phyloP scores from a whole-genome alignment of 2,797 vertebrate species.

The Cossypha polioptera region DNA sequence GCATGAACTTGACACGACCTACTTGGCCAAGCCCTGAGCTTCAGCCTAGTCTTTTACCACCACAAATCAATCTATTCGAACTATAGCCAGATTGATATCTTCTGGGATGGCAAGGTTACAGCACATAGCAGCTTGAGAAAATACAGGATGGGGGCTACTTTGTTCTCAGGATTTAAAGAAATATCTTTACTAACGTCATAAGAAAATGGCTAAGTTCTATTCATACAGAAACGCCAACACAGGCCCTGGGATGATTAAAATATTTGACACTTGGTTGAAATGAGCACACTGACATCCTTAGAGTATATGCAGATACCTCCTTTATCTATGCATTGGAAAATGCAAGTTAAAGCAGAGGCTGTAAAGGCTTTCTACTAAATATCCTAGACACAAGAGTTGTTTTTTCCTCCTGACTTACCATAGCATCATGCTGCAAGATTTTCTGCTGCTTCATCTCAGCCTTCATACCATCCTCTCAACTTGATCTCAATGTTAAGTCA shows the following conservation, averaged over 20 bases:
- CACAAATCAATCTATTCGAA: neutral
- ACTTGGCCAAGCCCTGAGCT: slow-evolving; percentile 14
- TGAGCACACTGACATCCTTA: neutral
- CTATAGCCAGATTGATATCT: neutral
- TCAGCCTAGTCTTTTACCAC: neutral
- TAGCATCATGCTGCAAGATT: neutral
- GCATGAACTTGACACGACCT: slow-evolving; percentile 14
- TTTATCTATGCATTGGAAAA: neutral
- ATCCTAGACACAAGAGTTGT: neutral
- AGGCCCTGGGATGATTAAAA: neutral
- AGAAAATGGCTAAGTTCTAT: neutral
- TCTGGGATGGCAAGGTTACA: neutral
- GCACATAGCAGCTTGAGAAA: neutral
- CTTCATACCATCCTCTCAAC: neutral
- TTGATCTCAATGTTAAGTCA: neutral
- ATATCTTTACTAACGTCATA: neutral
- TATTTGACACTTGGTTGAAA: neutral
- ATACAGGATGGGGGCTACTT: neutral
- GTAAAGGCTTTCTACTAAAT: neutral
- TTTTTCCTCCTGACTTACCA: neutral
- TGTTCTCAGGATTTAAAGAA: neutral
- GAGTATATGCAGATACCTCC: neutral
- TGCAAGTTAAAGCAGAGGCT: neutral
- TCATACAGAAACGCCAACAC: neutral
- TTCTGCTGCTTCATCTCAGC: neutral